Conservation (phyloP, 2,113 vertebrate genomes). For the Electrona antarctica region DNA sequence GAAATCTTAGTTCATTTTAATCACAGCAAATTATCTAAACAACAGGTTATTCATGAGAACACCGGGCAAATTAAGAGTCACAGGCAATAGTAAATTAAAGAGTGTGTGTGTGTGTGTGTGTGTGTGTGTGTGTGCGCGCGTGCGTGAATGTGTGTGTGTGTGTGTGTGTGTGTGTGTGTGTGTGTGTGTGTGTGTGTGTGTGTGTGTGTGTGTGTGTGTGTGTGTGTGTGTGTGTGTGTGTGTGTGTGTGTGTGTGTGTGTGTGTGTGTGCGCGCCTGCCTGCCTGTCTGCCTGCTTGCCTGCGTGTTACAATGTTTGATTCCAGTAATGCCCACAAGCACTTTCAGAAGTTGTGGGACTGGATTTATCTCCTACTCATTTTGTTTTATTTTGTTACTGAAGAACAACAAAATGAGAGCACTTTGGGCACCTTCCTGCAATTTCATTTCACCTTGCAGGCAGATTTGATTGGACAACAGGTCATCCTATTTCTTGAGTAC, state of each 20-base stretch:
- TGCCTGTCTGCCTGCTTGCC: slow-evolving; percentile 5
- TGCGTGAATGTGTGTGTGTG: neutral
- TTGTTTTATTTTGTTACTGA: too few species aligned
- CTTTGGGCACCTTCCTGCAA: too few species aligned
- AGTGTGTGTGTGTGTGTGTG: slow-evolving; percentile 1
- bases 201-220: neutral
- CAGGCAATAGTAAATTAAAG: too few species aligned
- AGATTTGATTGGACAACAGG: neutral
- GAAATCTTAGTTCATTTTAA: too few species aligned
- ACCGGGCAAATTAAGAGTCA: too few species aligned
- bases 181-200: neutral
- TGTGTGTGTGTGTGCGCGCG: neutral
- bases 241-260: neutral
- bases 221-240: neutral
- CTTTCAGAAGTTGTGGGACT: too few species aligned
- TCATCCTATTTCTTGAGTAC: neutral
- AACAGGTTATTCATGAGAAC: too few species aligned
- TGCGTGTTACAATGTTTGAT: neutral
- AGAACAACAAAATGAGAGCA: too few species aligned
- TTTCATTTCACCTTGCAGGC: too few species aligned
- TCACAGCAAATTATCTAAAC: too few species aligned
- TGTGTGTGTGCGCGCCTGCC: neutral
- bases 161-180: neutral
- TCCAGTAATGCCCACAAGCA: too few species aligned
- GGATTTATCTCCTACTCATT: too few species aligned